Evolutionary conservation across 1,140 invertebrate species (phyloP), one percentile per base, ranked within the genome.

Genomic region (Diorhabda carinulata): DNA sequence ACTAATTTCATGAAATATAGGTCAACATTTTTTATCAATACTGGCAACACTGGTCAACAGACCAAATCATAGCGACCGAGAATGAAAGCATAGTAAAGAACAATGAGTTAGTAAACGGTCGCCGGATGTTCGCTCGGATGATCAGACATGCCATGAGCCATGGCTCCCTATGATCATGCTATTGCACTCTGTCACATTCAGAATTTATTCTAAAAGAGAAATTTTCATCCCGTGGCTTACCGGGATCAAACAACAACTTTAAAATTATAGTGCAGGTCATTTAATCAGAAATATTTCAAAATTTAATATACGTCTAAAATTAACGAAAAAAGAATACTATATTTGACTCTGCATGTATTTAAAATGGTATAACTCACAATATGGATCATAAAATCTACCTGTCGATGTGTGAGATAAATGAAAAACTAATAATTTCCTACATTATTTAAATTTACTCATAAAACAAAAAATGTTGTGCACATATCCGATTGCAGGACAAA

Each of bases 301-400:
- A 56, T 56, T 56, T 56, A 56, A 7, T 56, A 7, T 7, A 7
- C n/a, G n/a, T n/a, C 2, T 6, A 56, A 6, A 56, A 56, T 56
- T 56, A 56, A n/a, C n/a, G 52, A 56, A 56, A 56, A 56, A 7
- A 56, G n/a, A 78, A 76, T 75, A 25, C 25, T 25, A 25, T 25
- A 25, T 25, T 25, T 1, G 25, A 25, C 25, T 25, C 25, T 25
- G 25, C 25, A 25, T 25, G 0, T 25, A 25, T 25, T 25, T 25
- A 25, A 25, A 25, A 25, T 25, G 1, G 25, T 25, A 25, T 25
- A 25, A 25, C 0, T 25, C 25, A 25, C 1, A 25, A 25, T 25
- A 25, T 25, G 25, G 25, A 25, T 25, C 25, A 25, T 25, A 25
- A 25, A 25, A 25, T 25, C 1, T 25, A 25, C 25, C 25, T 25